Percentiles rank a stretch among this genome's conserved stretches.
These are phyloP conservation scores for Patagioenas fasciata DNA, from an alignment of 2,113 vertebrate species.

Conservation along the genomic window DNA sequence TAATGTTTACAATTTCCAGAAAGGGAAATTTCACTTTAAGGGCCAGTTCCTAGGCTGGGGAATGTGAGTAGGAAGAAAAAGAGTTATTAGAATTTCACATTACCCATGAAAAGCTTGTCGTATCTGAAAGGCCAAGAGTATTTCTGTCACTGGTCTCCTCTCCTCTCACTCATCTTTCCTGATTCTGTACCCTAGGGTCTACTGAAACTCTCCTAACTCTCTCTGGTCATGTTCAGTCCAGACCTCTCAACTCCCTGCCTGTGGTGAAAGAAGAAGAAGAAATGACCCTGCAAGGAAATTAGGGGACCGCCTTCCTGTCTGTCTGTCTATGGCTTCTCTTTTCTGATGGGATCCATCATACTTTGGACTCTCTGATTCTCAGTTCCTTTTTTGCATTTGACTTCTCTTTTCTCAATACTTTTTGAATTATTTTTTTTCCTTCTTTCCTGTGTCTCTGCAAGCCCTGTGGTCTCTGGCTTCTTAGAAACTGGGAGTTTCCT, in stretches of 20 bases:
- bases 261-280: conserved; percentile 81
- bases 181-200: conserved; percentile 68
- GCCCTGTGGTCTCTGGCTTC: not conserved
- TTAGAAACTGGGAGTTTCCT: not conserved
- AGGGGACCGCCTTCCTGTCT: conserved; percentile 47
- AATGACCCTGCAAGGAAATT: conserved; percentile 67
- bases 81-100: not conserved
- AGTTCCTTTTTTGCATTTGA: not conserved
- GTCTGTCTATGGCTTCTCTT: not conserved
- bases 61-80: too few species aligned
- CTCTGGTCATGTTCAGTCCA: conserved; percentile 80
- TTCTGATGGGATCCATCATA: not conserved
- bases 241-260: conserved; percentile 71
- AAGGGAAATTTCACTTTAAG: not conserved
- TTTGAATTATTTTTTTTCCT: not conserved
- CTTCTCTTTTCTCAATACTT: not conserved
- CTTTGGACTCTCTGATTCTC: not conserved
- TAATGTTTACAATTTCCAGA: not conserved
- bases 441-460: not conserved
- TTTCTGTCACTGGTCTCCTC: not conserved
- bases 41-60: not conserved
- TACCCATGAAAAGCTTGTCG: not conserved
- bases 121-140: not conserved
- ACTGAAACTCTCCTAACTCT: conserved; percentile 79
- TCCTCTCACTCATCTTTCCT: conserved; percentile 24